Evolutionary conservation across 2,888 invertebrate genomes (phyloP).

Genomic region (Mesorhabditis belari): DNA sequence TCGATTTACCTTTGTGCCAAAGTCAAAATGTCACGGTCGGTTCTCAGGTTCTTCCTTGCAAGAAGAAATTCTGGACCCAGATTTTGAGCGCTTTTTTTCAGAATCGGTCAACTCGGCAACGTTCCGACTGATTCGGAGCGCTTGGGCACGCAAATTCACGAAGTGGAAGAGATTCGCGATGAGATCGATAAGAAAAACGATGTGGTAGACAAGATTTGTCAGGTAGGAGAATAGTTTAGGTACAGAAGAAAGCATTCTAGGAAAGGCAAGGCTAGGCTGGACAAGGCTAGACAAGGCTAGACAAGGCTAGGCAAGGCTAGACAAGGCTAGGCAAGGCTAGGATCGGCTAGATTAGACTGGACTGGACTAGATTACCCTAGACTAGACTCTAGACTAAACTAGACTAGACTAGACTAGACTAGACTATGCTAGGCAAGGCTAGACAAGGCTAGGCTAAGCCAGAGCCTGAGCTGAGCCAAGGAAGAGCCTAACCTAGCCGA

Average conservation of each 20-base stretch:
- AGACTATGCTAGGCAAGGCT: too few relatives aligned
- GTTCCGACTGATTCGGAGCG: neutral
- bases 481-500: too few relatives aligned
- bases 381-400: too few relatives aligned
- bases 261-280: too few relatives aligned
- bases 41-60: neutral
- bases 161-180: neutral
- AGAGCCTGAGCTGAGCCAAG: too few relatives aligned
- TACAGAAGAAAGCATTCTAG: slow-evolving; percentile 73
- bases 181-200: neutral
- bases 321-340: too few relatives aligned
- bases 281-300: too few relatives aligned
- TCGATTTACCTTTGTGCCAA: neutral
- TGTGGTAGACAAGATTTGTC: neutral
- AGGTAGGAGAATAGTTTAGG: neutral
- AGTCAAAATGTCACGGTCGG: neutral
- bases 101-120: neutral
- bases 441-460: too few relatives aligned
- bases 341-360: too few relatives aligned
- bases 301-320: too few relatives aligned
- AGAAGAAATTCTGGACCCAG: neutral
- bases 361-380: too few relatives aligned
- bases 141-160: neutral
- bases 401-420: too few relatives aligned
- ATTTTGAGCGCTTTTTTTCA: slow-evolving; percentile 57